Conservation (phyloP, 2,888 invertebrate genomes). For the Sericinus montela region DNA sequence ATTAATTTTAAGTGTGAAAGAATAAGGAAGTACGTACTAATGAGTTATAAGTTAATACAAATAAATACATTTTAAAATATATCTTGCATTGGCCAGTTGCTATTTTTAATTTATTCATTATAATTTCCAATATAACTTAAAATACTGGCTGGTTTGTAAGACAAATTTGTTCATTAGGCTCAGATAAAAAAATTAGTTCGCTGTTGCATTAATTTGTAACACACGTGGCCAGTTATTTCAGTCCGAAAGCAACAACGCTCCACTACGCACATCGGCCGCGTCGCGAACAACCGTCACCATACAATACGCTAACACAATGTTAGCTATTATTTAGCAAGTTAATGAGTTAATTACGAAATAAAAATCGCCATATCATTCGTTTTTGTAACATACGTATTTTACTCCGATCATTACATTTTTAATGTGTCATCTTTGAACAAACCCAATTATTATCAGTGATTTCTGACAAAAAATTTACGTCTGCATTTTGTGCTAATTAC, state of each 20-base stretch:
- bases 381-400: no score
- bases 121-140: no score
- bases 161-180: not conserved
- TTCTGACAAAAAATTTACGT: not conserved
- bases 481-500: not conserved
- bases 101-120: no score
- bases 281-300: slow-evolving; percentile 4
- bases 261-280: slow-evolving; percentile 31
- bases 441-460: not conserved
- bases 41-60: no score
- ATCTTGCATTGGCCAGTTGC: no score
- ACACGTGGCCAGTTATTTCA: slow-evolving; percentile 25
- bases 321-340: not conserved
- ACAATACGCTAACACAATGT: slow-evolving; percentile 5
- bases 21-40: no score
- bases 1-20: no score
- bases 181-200: slow-evolving; percentile 9
- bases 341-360: not conserved
- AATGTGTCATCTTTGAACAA: not conserved
- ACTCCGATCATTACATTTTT: not conserved
- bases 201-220: slow-evolving; percentile 17
- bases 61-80: no score
- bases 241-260: slow-evolving; percentile 36
- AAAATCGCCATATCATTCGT: no score
- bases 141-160: not conserved